phyloP scores from a whole-genome alignment of 2,888 invertebrate genomes.

The Phlogophora meticulosa region DNA sequence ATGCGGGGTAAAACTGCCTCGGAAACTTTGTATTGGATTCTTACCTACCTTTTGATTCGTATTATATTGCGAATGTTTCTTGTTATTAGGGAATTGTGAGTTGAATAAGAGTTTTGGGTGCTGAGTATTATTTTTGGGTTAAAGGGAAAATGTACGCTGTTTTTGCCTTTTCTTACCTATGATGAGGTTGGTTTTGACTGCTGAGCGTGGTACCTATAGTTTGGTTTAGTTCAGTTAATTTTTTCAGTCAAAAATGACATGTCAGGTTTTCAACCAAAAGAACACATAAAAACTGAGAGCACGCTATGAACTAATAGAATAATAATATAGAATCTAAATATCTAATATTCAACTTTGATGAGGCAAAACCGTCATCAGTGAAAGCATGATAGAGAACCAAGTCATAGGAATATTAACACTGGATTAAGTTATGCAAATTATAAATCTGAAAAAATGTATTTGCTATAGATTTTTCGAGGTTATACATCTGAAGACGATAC shows the following conservation, averaged over 20 bases:
- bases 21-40: constrained; percentile 63
- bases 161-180: neutral
- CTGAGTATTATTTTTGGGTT: neutral
- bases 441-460: too few relatives aligned
- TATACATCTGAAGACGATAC: too few relatives aligned
- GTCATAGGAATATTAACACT: too few relatives aligned
- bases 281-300: too few relatives aligned
- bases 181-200: neutral
- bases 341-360: neutral
- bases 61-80: constrained; percentile 40
- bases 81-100: constrained; percentile 38
- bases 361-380: too few relatives aligned
- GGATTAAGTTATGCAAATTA: too few relatives aligned
- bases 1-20: constrained; percentile 60
- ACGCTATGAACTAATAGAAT: too few relatives aligned
- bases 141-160: neutral
- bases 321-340: too few relatives aligned
- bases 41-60: constrained; percentile 53
- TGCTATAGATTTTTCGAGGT: too few relatives aligned
- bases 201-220: neutral
- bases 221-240: too few relatives aligned
- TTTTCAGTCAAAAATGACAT: too few relatives aligned
- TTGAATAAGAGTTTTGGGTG: constrained; percentile 23
- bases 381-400: neutral
- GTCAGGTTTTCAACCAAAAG: too few relatives aligned